Conservation (phyloP, 2,113 vertebrate genomes). For the Hiodon alosoides region DNA sequence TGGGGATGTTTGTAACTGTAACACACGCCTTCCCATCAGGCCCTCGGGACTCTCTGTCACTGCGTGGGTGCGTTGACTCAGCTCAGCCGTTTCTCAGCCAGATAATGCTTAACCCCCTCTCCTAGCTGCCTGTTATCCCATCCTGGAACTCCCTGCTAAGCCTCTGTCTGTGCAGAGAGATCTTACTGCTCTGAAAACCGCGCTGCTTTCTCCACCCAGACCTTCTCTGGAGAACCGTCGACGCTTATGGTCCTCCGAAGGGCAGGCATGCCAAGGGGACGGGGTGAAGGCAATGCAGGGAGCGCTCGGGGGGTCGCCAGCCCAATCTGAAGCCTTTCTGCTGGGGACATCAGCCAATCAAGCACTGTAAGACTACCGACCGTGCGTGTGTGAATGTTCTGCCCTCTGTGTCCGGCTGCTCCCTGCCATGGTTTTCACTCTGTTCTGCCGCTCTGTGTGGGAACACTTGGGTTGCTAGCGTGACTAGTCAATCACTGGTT, state of each 20-base stretch:
- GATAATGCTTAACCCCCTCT: constrained; percentile 12
- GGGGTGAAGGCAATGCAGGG: background rate
- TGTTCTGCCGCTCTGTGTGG: background rate
- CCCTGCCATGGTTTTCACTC: too few species aligned
- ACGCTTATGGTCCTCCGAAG: background rate
- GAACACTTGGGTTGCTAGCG: background rate
- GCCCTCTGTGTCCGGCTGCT: background rate
- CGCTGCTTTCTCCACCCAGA: constrained; percentile 1
- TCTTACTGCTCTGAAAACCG: constrained; percentile 7
- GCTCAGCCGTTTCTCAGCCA: background rate
- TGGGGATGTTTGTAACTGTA: background rate
- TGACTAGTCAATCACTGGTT: too few species aligned
- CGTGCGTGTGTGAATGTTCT: background rate
- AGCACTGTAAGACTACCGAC: background rate
- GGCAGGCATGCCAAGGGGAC: background rate
- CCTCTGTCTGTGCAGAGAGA: constrained; percentile 2
- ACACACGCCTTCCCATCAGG: too few species aligned
- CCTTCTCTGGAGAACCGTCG: background rate
- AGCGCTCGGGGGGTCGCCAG: background rate
- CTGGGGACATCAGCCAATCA: too few species aligned
- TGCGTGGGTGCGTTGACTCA: too few species aligned
- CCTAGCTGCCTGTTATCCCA: constrained; percentile 8
- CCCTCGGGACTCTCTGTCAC: background rate
- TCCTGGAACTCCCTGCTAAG: constrained; percentile 20
- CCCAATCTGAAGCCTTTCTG: background rate